Conservation (phyloP, 2,113 vertebrate species). For the Mionectes macconnelli region DNA sequence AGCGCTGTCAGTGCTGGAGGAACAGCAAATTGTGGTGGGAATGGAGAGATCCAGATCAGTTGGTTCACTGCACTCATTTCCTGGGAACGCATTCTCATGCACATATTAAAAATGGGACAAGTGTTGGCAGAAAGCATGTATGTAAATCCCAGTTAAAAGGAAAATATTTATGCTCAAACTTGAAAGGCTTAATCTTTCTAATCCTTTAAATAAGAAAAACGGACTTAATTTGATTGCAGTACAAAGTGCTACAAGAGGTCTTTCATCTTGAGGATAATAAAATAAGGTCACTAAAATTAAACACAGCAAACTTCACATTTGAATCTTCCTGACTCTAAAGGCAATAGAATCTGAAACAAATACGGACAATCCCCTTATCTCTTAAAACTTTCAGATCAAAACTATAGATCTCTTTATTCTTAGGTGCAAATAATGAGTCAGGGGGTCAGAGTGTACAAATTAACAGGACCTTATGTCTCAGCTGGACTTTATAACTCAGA, state of each 20-base stretch:
- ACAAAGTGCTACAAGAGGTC: neutral
- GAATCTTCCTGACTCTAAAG: neutral
- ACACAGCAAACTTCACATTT: neutral
- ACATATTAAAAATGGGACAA: neutral
- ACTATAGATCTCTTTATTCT: neutral
- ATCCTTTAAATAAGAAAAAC: neutral
- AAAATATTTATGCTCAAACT: neutral
- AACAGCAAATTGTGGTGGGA: neutral
- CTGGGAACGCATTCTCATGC: neutral
- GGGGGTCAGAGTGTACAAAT: neutral
- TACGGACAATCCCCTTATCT: neutral
- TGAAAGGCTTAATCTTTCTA: neutral
- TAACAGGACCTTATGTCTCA: neutral
- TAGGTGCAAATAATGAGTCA: fast-evolving
- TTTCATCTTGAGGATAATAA: neutral
- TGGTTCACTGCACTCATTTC: neutral
- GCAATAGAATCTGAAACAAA: neutral
- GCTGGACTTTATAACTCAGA: neutral
- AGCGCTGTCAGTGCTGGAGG: neutral
- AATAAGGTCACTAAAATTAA: neutral
- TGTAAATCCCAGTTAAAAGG: neutral
- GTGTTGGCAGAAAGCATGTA: neutral
- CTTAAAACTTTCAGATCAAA: neutral
- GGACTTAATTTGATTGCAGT: neutral
- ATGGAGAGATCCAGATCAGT: fast-evolving